Base-by-base conservation (phyloP, 2,888 invertebrate species). In the Apomyelois bistriatella region DNA sequence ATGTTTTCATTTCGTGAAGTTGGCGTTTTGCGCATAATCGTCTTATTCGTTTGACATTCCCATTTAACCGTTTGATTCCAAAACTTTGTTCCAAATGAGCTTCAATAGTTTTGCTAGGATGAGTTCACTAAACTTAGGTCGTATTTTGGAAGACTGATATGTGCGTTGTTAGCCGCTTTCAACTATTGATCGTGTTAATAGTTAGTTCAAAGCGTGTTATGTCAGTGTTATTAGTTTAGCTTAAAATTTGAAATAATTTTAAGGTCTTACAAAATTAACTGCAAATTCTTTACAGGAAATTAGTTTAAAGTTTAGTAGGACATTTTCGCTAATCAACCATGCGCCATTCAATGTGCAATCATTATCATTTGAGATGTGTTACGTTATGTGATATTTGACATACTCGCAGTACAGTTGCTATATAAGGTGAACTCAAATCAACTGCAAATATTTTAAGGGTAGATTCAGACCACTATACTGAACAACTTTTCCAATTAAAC, bases 131-230 rank as follows among this genome's bases (percentile, higher is more conserved):
- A 22, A 72, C 59, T 56, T 65, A 66, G 63, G 53, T 57, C 40
- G 38, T 63, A 62, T 68, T 69, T 66, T 72, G 66, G 70, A 82
- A 81, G 82, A 83, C 79, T 81, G 81, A 79, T 64, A 61, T 53
- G 61, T 64, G 63, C 70, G 30, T 70, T 62, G 65, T 74, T 70
- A 66, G 55, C 62, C 72, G 85, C 85, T 89, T 88, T 82, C 70
- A 65, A 69, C 79, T 83, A 70, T 89, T 90, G 85, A 87, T 81
- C 12, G 66, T 6, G 80, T 88, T 83, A 89, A 88, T 82, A 84
- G 77, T 74, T 72, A 64, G 61, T 65, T 62, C 64, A 72, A 85
- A 85, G 85, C 76, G 74, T 63, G 48, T 68, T 56, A 71, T 61
- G 66, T 70, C 65, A 65, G 62, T 55, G 52, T 64, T 58, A 53